phyloP scores from a whole-genome alignment of 23 tunicate genomes.

The Halocynthia roretzi region DNA sequence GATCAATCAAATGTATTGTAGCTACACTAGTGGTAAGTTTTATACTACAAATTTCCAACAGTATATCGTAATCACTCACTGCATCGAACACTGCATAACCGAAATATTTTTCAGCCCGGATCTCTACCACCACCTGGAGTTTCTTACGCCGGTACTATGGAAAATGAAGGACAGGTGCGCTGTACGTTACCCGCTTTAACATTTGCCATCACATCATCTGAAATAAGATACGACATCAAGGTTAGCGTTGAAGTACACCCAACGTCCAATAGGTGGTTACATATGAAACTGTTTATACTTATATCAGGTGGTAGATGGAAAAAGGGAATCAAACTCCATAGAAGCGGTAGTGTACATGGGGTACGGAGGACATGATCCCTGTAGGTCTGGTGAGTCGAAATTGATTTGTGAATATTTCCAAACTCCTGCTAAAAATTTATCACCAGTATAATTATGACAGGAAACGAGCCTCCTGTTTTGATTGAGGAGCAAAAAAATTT shows the following conservation, averaged over 20 bases:
- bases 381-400: neutral
- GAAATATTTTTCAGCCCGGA: no score
- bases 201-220: neutral
- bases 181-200: neutral
- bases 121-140: neutral
- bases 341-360: neutral
- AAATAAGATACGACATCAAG: constrained; percentile 2
- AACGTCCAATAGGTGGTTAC: no score
- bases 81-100: no score
- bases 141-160: neutral
- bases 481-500: neutral
- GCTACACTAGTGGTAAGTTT: neutral
- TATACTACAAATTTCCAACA: neutral
- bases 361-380: neutral
- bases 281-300: no score
- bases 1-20: neutral
- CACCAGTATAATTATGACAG: neutral
- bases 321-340: neutral
- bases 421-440: no score
- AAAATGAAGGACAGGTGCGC: neutral
- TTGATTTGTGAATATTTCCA: no score
- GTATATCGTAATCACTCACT: no score
- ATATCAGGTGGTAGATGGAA: neutral
- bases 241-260: neutral
- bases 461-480: neutral